Base-by-base conservation (phyloP, 1,140 invertebrate species). In the Episyrphus balteatus region DNA sequence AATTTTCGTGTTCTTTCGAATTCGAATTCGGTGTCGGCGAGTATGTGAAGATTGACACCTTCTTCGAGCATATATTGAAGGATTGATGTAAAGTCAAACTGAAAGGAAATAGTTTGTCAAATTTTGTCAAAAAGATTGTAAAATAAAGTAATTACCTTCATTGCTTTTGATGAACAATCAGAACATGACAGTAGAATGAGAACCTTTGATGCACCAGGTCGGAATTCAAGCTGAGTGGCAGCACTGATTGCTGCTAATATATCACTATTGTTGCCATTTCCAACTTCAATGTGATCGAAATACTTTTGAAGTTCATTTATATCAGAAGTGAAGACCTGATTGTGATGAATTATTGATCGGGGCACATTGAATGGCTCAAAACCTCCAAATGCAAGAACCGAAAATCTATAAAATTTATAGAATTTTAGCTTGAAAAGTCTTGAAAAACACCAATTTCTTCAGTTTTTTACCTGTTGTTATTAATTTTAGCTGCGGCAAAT, bases 141-240 rank as follows among this genome's bases (percentile, higher is more conserved):
- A 48, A 54, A 53, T 50, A 46, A 36, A 41, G 39, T 3, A 11
- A 41, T 12, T 70, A 84, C 82, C 65, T 73, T 73, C 76, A 84
- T 82, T 49, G 77, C 75, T 31, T 71, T 65, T 3, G 76, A 70
- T 47, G 83, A 79, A 65, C 87, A 90, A 17, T 73, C 71, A 1
- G 81, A 80, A 66, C 89, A 94, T 1, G 88, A 84, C 53, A 93
- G 60, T 7, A 93, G 68, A 40, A 94, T 73, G 46, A 93, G 82
- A 2, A 81, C 88, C 60, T 88, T 91, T 0, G 87, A 85, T 3
- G 83, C 88, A 15, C 84, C 90, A 1, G 86, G 75, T n/a, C 89
- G 75, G 71, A 89, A 92, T 42, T 82, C 77, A 14, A 93, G 72
- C 40, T 78, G 73, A 3, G 83, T 78, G 33, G 88, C 85, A 55